Percentiles rank a stretch among this genome's conserved stretches.
Evolutionary conservation across 2,113 vertebrate species (phyloP).

Genomic region (Lophius piscatorius): DNA sequence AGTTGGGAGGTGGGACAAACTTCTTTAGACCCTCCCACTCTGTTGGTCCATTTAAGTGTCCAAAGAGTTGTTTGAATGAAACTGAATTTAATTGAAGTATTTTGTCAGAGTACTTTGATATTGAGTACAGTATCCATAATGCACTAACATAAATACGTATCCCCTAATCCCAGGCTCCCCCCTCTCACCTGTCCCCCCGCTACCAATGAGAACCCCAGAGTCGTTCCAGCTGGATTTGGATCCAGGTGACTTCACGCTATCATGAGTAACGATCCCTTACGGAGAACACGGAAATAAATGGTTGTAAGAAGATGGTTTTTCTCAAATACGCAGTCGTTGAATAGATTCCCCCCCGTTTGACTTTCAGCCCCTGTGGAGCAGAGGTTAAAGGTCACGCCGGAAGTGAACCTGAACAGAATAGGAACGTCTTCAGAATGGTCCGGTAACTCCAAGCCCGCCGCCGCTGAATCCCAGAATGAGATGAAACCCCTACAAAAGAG

Average conservation of each 20-base stretch:
- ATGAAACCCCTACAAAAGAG: slow-evolving; percentile 62
- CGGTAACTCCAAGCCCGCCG: slow-evolving; percentile 54
- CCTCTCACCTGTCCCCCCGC: slow-evolving; percentile 80
- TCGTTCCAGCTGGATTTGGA: slow-evolving; percentile 86
- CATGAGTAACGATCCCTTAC: too few species aligned
- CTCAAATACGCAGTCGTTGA: neutral
- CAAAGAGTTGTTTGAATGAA: neutral
- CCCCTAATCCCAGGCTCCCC: slow-evolving; percentile 47
- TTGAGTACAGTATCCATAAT: neutral
- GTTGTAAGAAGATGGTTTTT: neutral
- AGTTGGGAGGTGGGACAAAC: slow-evolving; percentile 43
- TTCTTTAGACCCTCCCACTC: too few species aligned
- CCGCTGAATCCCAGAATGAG: slow-evolving; percentile 19
- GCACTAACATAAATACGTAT: neutral
- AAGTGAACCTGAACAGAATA: slow-evolving; percentile 38
- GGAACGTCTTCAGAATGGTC: slow-evolving; percentile 84
- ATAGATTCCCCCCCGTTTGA: neutral
- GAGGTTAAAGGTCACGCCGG: neutral
- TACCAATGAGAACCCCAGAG: slow-evolving; percentile 92
- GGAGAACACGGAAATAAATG: neutral
- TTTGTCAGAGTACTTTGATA: neutral
- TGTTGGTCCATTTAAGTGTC: too few species aligned
- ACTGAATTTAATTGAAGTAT: too few species aligned
- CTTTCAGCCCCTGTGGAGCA: slow-evolving; percentile 52
- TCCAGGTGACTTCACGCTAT: slow-evolving; percentile 65